Evolutionary conservation across 2,113 vertebrate genomes (phyloP).

Genomic region (Cyrtonyx montezumae): DNA sequence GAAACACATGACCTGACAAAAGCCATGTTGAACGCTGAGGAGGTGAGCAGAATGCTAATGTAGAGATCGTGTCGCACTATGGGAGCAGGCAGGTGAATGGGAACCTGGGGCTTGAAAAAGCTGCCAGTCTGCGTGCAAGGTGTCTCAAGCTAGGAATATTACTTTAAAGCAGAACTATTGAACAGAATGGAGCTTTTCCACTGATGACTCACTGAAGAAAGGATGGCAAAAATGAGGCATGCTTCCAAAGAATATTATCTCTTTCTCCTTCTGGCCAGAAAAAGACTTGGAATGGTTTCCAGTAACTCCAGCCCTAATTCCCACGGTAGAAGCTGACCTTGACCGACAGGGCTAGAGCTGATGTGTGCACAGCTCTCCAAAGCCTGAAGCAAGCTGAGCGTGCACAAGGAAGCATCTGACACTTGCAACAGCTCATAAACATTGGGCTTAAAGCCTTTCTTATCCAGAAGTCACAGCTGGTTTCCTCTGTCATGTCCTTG

Average conservation of each 20-base stretch:
- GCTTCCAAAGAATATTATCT: constrained; percentile 33
- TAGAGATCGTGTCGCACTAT: background rate
- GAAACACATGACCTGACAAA: constrained; percentile 13
- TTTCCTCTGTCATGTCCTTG: constrained; percentile 69
- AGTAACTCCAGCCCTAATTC: constrained; percentile 49
- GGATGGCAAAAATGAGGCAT: constrained; percentile 53
- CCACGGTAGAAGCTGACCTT: constrained; percentile 11
- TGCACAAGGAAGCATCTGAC: constrained; percentile 29
- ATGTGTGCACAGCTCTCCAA: constrained; percentile 12
- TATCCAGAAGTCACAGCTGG: constrained; percentile 71
- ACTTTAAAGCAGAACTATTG: background rate
- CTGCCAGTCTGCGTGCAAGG: background rate
- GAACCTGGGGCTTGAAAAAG: background rate
- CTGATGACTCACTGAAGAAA: constrained; percentile 30
- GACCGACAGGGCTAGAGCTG: background rate
- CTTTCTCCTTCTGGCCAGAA: background rate
- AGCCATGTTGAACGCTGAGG: background rate
- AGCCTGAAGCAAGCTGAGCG: background rate
- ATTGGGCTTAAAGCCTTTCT: constrained; percentile 51
- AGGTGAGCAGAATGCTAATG: background rate
- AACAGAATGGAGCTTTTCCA: background rate
- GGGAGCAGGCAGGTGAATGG: constrained; percentile 5
- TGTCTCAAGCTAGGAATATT: accelerated
- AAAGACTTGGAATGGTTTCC: constrained; percentile 50
- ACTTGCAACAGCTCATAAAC: constrained; percentile 61